Evolutionary conservation across 2,797 vertebrate genomes (phyloP).

Genomic region (Gorsachius magnificus): DNA sequence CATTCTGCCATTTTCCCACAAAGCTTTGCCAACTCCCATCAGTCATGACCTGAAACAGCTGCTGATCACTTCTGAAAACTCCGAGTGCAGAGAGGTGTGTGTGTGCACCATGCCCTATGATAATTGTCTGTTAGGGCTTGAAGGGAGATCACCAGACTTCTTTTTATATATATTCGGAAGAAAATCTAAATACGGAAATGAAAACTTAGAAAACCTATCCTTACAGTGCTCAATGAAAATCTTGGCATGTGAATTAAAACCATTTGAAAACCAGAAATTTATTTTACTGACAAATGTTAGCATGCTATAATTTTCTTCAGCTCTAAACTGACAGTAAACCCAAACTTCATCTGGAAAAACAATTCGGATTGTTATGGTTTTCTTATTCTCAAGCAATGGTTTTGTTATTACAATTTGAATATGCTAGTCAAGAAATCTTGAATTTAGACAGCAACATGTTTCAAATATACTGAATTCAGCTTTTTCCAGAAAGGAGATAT

Average conservation of each 20-base stretch:
- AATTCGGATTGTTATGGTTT: not conserved
- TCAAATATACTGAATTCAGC: not conserved
- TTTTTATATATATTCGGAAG: not conserved
- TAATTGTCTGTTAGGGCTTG: not conserved
- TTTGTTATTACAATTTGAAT: not conserved
- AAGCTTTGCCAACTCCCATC: conserved; percentile 39
- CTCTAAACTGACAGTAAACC: not conserved
- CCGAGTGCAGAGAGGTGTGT: not conserved
- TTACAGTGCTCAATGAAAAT: not conserved
- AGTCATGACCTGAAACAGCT: conserved; percentile 21
- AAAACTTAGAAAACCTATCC: not conserved
- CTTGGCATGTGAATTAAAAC: not conserved
- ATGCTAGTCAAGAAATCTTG: not conserved
- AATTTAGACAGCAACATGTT: not conserved
- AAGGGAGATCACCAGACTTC: not conserved
- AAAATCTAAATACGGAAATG: not conserved
- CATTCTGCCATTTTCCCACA: conserved; percentile 39
- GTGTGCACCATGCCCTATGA: not conserved
- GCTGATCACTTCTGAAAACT: not conserved
- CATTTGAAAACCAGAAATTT: not conserved
- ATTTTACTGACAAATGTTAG: not conserved
- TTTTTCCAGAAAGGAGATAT: not conserved
- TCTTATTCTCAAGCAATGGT: not conserved
- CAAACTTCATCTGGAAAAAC: not conserved
- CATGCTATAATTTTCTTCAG: not conserved